Percentiles rank a stretch among this genome's conserved stretches.
These are phyloP conservation scores for Sander lucioperca DNA, from an alignment of 2,113 vertebrate genomes.

Conservation along the genomic window DNA sequence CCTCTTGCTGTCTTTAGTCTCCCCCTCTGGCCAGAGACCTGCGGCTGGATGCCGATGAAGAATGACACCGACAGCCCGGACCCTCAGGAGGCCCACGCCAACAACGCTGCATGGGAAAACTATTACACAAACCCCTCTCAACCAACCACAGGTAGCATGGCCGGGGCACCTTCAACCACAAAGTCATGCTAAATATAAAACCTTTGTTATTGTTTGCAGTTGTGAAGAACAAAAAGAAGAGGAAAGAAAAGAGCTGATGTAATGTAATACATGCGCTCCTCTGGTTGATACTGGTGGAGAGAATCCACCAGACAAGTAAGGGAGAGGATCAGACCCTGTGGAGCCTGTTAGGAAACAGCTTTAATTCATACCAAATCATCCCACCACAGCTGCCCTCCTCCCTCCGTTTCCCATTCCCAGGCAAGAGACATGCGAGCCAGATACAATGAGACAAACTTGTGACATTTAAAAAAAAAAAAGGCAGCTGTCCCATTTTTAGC, in stretches of 20 bases:
- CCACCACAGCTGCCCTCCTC: constrained; percentile 77
- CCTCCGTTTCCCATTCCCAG: constrained; percentile 70
- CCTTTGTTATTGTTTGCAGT: constrained; percentile 58
- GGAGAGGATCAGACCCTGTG: constrained; percentile 75
- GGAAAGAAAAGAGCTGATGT: constrained; percentile 27
- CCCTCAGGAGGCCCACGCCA: constrained; percentile 55
- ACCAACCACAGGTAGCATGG: constrained; percentile 66
- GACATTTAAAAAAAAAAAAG: constrained; percentile 68
- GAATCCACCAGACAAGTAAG: constrained; percentile 54
- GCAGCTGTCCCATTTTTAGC: constrained; percentile 79
- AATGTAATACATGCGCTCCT: constrained; percentile 54
- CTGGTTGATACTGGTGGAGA: constrained; percentile 32
- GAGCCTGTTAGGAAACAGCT: constrained; percentile 79
- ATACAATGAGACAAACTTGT: constrained; percentile 76
- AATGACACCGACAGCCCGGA: constrained; percentile 68
- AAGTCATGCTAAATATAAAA: constrained; percentile 64
- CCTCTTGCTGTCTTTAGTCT: constrained; percentile 53
- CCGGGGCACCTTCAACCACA: constrained; percentile 62
- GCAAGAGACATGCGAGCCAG: constrained; percentile 67
- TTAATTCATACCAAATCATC: constrained; percentile 80
- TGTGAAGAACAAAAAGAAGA: constrained; percentile 30
- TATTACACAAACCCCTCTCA: constrained; percentile 71
- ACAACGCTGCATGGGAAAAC: constrained; percentile 73
- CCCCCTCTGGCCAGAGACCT: constrained; percentile 51
- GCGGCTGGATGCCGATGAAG: constrained; percentile 66